A percentile compares a stretch with the other conserved stretches of the same genome.
These are phyloP conservation scores for Oedothorax gibbosus DNA, from an alignment of 1,140 invertebrate species.

Conservation along the genomic window DNA sequence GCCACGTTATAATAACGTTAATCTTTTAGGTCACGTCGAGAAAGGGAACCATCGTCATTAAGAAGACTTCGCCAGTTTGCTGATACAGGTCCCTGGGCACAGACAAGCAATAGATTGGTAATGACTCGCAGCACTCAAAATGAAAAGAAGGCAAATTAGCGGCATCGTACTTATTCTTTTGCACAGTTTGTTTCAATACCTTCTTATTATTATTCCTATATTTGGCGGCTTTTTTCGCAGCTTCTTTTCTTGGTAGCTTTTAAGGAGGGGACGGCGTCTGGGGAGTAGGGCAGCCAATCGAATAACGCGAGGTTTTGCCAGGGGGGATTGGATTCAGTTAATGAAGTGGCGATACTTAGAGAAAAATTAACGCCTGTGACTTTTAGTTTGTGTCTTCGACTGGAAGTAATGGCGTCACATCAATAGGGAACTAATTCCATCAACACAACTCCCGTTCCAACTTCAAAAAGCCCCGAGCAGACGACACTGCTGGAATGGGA, in stretches of 20 bases:
- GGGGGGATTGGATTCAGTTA: conserved; percentile 56
- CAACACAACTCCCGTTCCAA: conserved; percentile 45
- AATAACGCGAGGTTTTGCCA: conserved; percentile 56
- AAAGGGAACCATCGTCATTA: conserved; percentile 57
- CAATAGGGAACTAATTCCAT: conserved; percentile 60
- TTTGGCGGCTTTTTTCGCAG: conserved; percentile 48
- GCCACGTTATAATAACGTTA: conserved; percentile 57
- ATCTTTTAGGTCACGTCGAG: conserved; percentile 61
- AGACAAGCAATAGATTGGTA: conserved; percentile 58
- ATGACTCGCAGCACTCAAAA: conserved; percentile 59
- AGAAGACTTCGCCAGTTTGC: conserved; percentile 59
- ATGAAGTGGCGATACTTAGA: conserved; percentile 60
- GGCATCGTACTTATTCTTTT: conserved; percentile 31
- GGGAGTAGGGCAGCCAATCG: conserved; percentile 19
- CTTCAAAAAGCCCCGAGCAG: conserved; percentile 57
- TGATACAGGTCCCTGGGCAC: conserved; percentile 54
- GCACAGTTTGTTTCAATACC: conserved; percentile 58
- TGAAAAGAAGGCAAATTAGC: conserved; percentile 61
- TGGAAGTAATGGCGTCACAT: conserved; percentile 45
- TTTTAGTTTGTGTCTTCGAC: conserved; percentile 38
- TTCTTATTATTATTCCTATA: conserved; percentile 60
- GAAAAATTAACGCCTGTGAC: conserved; percentile 58
- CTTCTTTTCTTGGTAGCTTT: conserved; percentile 29
- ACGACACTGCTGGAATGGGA: neutral
- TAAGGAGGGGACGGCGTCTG: conserved; percentile 11